These are phyloP conservation scores for Scaptomyza flava DNA, from an alignment of 2,888 invertebrate species.

Conservation along the genomic window DNA sequence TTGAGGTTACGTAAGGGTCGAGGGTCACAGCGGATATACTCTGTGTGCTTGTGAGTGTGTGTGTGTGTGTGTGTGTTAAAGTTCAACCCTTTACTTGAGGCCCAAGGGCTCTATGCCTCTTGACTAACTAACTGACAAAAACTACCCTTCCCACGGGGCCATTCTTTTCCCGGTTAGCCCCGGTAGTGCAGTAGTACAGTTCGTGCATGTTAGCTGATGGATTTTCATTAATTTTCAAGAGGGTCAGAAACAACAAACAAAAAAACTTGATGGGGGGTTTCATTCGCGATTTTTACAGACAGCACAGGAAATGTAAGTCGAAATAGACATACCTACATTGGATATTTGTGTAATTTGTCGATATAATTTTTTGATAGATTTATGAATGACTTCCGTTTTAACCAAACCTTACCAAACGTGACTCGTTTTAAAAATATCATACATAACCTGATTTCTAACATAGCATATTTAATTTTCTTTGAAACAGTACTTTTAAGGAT, in stretches of 20 bases:
- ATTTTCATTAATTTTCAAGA: conserved; percentile 31
- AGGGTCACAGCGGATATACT: conserved; percentile 11
- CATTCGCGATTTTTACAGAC: neutral
- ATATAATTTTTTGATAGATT: too few relatives aligned
- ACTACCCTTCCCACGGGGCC: conserved; percentile 30
- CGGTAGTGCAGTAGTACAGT: conserved; percentile 34
- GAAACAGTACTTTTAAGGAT: too few relatives aligned
- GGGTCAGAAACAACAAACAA: conserved; percentile 19
- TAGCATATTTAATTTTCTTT: too few relatives aligned
- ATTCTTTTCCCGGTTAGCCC: neutral
- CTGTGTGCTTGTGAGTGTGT: neutral
- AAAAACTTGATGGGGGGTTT: conserved; percentile 6
- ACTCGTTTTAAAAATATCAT: too few relatives aligned
- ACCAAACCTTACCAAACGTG: too few relatives aligned
- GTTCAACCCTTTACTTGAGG: conserved; percentile 56
- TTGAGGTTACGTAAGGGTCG: conserved; percentile 3
- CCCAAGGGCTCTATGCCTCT: conserved; percentile 6
- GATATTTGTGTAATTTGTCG: neutral
- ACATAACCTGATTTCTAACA: too few relatives aligned
- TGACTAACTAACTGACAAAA: conserved; percentile 1
- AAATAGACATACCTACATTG: neutral
- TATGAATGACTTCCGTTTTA: neutral
- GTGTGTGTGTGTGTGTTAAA: conserved; percentile 28
- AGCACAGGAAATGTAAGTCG: neutral
- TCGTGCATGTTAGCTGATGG: conserved; percentile 17